Percentiles rank a stretch among this genome's conserved stretches.
Conservation (phyloP, 2,888 invertebrate genomes). For the Hymenopus coronatus region DNA sequence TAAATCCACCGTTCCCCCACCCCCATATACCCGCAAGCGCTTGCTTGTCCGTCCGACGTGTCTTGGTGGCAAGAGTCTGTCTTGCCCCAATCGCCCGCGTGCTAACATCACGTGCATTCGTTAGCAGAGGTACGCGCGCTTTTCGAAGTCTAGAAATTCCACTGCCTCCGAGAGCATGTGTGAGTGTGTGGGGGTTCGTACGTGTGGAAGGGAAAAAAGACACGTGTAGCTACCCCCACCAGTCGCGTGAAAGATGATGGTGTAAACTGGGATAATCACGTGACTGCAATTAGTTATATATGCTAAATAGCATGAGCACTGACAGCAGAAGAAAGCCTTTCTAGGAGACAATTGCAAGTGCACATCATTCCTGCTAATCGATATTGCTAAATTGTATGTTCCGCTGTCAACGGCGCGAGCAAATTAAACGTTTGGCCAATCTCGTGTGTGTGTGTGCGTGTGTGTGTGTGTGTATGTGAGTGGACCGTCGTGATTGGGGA, state of each 20-base stretch:
- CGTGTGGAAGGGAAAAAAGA: neutral
- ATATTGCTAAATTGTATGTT: constrained; percentile 18
- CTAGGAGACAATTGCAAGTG: neutral
- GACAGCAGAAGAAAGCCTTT: neutral
- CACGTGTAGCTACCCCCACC: neutral
- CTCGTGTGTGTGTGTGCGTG: neutral
- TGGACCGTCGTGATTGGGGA: constrained; percentile 14
- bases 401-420: neutral
- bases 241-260: neutral
- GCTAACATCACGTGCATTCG: neutral
- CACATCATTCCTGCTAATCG: neutral
- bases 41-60: neutral
- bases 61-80: neutral
- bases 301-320: neutral
- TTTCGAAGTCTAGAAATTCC: neutral
- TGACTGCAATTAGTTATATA: neutral
- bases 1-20: neutral
- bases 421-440: constrained; percentile 14
- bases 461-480: constrained; percentile 3
- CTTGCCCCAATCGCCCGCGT: neutral
- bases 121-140: neutral
- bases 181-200: neutral
- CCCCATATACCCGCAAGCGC: neutral
- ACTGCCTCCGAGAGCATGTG: no score
- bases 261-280: neutral